These are phyloP conservation scores for Procambarus virginalis DNA, from an alignment of 1,140 invertebrate species.

Conservation along the genomic window DNA sequence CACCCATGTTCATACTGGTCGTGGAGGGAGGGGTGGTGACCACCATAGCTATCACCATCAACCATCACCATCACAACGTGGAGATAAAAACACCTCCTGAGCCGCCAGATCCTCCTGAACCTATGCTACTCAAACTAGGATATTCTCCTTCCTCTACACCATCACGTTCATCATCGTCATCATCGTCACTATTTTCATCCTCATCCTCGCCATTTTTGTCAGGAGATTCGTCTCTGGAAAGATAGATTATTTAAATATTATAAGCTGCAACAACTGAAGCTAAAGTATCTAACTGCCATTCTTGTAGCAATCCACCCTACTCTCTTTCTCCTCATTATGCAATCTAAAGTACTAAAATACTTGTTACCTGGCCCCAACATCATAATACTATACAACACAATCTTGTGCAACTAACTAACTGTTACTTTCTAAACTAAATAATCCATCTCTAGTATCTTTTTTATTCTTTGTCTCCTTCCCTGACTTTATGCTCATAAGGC, in stretches of 20 bases:
- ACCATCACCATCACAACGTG: constrained; percentile 51
- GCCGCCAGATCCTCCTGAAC: constrained; percentile 65
- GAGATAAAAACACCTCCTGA: constrained; percentile 66
- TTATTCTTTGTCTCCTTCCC: too few relatives aligned
- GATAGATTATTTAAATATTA: not conserved
- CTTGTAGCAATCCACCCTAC: too few relatives aligned
- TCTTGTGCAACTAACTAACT: too few relatives aligned
- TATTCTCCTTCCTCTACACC: constrained; percentile 82
- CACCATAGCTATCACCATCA: constrained; percentile 36
- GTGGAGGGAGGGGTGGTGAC: constrained; percentile 78
- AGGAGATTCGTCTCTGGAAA: constrained; percentile 63
- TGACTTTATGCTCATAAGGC: too few relatives aligned
- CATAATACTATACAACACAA: too few relatives aligned
- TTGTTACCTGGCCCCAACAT: too few relatives aligned
- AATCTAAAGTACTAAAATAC: too few relatives aligned
- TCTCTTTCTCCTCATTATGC: too few relatives aligned
- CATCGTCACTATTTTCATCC: constrained; percentile 72
- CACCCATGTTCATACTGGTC: constrained; percentile 91
- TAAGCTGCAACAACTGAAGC: not conserved
- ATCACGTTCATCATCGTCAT: constrained; percentile 80
- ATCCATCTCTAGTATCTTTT: too few relatives aligned
- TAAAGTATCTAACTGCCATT: too few relatives aligned
- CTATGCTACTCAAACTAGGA: constrained; percentile 77
- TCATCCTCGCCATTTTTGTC: constrained; percentile 70
- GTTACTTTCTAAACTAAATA: too few relatives aligned